Evolutionary conservation across 2,888 invertebrate genomes (phyloP), one percentile per base, ranked within the genome.

Genomic region (Catocala nupta): DNA sequence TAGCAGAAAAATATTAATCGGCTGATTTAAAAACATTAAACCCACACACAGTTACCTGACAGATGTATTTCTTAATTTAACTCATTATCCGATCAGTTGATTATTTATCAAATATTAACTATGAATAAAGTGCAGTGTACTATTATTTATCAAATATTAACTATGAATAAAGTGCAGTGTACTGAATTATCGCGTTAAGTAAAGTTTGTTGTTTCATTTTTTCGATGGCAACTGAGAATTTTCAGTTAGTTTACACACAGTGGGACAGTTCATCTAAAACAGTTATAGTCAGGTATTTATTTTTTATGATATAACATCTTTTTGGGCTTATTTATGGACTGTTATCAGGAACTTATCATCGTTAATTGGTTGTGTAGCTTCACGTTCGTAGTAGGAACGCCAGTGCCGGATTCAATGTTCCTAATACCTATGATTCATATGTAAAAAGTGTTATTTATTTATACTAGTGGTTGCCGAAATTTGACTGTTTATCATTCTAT

Each of bases 181-280:
- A 39, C 49, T 33, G 43, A 34, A 56, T 55, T n/a, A 8, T 42
- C n/a, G 50, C 73, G 67, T 58, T 4, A 48, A 57, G 58, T 60
- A 12, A 50, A 44, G 25, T 44, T 51, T 11, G 45, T 63, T 66
- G 65, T 62, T 57, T 12, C 5, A 1, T 48, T 68, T 71, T 71
- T 70, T 67, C 62, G 63, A 78, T 66, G 80, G 71, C 69, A 59
- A 48, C 67, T 8, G 74, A 78, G 25, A 79, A 80, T 48, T 83
- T 80, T 63, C 76, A 77, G 52, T 89, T 89, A 72, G 75, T 80
- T 7, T 90, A 77, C 56, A 72, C 80, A 0, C 85, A 88, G 47
- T 75, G 75, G 61, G 83, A 87, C 8, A 74, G 81, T 0, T 51
- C 68, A 9, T 78, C 80, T 61, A 83, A 77, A 65, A 87, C 86